Evolutionary conservation across 2,888 invertebrate species (phyloP).

Genomic region (Hemaris fuciformis): DNA sequence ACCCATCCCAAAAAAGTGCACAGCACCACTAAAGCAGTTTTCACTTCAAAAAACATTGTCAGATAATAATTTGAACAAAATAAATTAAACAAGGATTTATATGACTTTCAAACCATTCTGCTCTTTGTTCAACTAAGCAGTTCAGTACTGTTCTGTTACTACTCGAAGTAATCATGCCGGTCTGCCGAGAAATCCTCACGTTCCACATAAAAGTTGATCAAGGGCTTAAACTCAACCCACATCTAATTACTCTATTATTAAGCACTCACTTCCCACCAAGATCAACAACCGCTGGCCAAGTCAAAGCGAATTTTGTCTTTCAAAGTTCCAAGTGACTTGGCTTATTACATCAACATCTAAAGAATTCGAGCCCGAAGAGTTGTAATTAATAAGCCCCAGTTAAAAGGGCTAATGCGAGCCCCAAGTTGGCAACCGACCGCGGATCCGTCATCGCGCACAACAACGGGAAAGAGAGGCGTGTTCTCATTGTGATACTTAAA

Average conservation of each 20-base stretch:
- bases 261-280: neutral
- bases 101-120: no score
- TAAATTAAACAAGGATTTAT: no score
- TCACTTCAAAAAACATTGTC: no score
- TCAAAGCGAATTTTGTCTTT: neutral
- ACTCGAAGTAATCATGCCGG: no score
- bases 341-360: conserved; percentile 6
- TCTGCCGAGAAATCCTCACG: no score
- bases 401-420: conserved; percentile 35
- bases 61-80: no score
- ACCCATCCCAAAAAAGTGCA: no score
- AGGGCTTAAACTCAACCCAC: neutral
- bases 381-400: conserved; percentile 35
- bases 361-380: neutral
- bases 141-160: no score
- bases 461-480: neutral
- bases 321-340: neutral
- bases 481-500: neutral
- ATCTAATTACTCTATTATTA: neutral
- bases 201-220: no score
- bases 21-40: no score
- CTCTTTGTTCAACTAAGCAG: no score
- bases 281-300: neutral
- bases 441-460: conserved; percentile 37
- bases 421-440: conserved; percentile 20